Base-by-base conservation (phyloP, 2,888 invertebrate genomes). In the Volucella bombylans region DNA sequence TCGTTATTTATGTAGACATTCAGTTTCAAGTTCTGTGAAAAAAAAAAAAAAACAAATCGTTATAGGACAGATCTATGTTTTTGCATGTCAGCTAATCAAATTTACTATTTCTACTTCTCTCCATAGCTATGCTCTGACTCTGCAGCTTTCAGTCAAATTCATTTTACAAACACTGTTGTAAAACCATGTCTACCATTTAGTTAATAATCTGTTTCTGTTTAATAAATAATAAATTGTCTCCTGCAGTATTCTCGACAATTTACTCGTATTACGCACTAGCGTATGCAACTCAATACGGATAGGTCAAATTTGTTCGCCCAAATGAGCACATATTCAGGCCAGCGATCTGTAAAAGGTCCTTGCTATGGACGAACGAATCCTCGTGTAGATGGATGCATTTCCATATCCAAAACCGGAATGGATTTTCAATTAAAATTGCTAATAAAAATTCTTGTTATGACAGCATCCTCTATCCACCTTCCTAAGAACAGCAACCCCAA, bases 151-250 rank as follows among this genome's bases (percentile, higher is more conserved):
- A 31, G 18, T 2, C 18, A 23, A 31, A 31, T 31, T 31, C 6
- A 0, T 6, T 6, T 31, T 31, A 0, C 31, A 31, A 31, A 6
- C 31, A 41, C 54, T 38, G 49, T 71, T 67, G 54, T 62, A 55
- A 72, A 77, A 41, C 65, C 61, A 72, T 77, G 14, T 18, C 43
- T 62, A 67, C 67, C 61, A 39, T 73, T 82, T 64, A 82, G 78
- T 78, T 82, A 82, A 78, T 69, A 82, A 68, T 78, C 64, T 62
- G 45, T 12, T 61, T 52, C 52, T 68, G 67, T 68, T 78, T 57
- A 73, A 73, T 82, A 78, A 82, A 82, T 82, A 78, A 82, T 77
- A 67, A 77, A 67, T 62, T 67, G 61, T 62, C 43, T 72, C 59
- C 59, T 8, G 65, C 47, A 55, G 31, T 14, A 57, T 39, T 31